Base-by-base conservation (phyloP, 1,140 invertebrate species). In the Megalonaias nervosa region DNA sequence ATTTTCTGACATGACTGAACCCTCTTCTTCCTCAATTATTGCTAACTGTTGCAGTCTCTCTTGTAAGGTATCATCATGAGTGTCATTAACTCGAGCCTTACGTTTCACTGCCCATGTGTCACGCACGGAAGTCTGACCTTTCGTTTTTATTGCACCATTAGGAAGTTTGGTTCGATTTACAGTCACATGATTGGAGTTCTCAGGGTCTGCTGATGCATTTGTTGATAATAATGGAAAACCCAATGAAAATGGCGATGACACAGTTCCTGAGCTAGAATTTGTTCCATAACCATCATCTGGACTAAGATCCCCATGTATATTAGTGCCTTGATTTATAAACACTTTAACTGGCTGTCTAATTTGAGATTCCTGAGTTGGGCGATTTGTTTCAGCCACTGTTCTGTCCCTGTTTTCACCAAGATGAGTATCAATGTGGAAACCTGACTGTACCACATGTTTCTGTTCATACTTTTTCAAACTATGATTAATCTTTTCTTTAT, bases 261-360 rank as follows among this genome's bases (percentile, higher is more conserved):
- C 77, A 11, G 85, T 86, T 60, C 82, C 81, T 58, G 80, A 78
- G 68, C 85, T 81, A 38, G 81, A 85, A 73, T 84, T 82, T 57
- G 85, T 86, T 56, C 85, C 85, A 57, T 86, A 86, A 4, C 85
- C 85, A 77, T 86, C 85, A 71, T 86, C 85, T 16, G 78, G 73
- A 55, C 67, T 72, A 74, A 77, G 74, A 68, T 80, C 77, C n/a
- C 71, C 70, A 70, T 67, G 72, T n/a, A 56, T 61, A 26, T 75
- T 38, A 19, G 31, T 75, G 66, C 61, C 57, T 77, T 26, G 64
- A 19, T 71, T 71, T 80, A 72, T 11, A 67, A 16, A 57, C 62
- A n/a, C n/a, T 67, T 71, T 66, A 72, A 59, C 71, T 74, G 21
- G 71, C 69, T 31, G 65, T 48, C 1, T 62, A 69, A 3, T n/a